Percentiles rank a stretch among this genome's conserved stretches.
These are phyloP conservation scores for Philotrypesis tridentata DNA, from an alignment of 1,140 invertebrate genomes.

Conservation along the genomic window DNA sequence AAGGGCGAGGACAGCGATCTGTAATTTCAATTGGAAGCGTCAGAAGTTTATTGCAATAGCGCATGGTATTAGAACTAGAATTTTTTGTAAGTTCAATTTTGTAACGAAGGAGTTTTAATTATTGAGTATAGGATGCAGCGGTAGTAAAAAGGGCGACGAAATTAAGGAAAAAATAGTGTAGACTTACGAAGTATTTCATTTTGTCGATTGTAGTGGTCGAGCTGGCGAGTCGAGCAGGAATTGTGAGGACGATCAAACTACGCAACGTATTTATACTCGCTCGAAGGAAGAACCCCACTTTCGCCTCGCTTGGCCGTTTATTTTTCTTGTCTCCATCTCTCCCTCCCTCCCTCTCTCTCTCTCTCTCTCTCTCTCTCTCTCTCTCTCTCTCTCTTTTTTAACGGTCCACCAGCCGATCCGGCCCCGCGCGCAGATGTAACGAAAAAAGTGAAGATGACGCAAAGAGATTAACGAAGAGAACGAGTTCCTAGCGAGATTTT, in stretches of 20 bases:
- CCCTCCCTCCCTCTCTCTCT: not conserved
- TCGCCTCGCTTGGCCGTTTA: slow-evolving; percentile 57
- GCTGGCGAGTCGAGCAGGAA: slow-evolving; percentile 54
- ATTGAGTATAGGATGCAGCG: not conserved
- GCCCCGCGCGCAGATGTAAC: not conserved
- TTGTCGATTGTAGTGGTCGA: slow-evolving; percentile 52
- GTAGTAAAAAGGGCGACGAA: slow-evolving; percentile 22
- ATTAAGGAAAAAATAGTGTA: slow-evolving; percentile 28
- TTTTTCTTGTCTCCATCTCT: too few species aligned
- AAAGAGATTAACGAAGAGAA: slow-evolving; percentile 51
- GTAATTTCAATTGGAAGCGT: slow-evolving; percentile 14
- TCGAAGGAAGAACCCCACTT: slow-evolving; percentile 57
- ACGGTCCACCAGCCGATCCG: not conserved
- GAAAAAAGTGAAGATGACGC: slow-evolving; percentile 45
- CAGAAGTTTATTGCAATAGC: too few species aligned
- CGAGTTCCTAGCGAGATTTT: slow-evolving; percentile 40
- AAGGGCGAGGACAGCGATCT: slow-evolving; percentile 62
- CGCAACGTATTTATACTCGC: slow-evolving; percentile 64
- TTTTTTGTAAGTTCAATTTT: too few species aligned
- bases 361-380: not conserved
- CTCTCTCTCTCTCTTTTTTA: not conserved
- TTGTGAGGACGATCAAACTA: slow-evolving; percentile 56
- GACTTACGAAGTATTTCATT: slow-evolving; percentile 72
- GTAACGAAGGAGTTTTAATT: slow-evolving; percentile 22
- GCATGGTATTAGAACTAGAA: too few species aligned